A percentile compares a stretch with the other conserved stretches of the same genome.
These are phyloP conservation scores for Rhynchomys soricoides DNA, from an alignment of 2,113 vertebrate species.

Conservation along the genomic window DNA sequence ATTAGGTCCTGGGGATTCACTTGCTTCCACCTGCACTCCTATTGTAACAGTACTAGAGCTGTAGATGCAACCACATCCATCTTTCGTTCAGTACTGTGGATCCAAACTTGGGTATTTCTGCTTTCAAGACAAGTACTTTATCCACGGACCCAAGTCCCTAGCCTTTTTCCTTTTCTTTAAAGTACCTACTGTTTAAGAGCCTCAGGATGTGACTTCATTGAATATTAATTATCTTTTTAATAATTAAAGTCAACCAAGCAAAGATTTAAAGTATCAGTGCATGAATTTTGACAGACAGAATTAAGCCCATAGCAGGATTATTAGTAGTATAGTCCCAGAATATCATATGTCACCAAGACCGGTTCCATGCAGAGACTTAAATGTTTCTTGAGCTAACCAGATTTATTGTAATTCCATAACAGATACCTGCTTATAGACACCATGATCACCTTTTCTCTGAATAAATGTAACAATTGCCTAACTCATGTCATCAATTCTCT, in stretches of 20 bases:
- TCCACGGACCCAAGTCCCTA: not conserved
- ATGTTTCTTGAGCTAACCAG: not conserved
- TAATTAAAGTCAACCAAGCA: not conserved
- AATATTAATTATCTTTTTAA: constrained; percentile 1
- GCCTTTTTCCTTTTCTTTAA: not conserved
- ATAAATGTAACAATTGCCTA: constrained; percentile 4
- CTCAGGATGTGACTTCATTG: not conserved
- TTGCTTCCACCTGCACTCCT: not conserved
- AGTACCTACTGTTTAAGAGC: not conserved
- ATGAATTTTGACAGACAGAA: not conserved
- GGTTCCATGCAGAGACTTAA: not conserved
- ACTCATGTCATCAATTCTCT: not conserved
- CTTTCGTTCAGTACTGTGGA: not conserved
- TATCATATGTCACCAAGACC: not conserved
- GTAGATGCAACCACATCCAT: not conserved
- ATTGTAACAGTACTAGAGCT: not conserved
- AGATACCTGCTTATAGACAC: not conserved
- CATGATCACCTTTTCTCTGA: not conserved
- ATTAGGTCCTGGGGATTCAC: not conserved
- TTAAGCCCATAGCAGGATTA: not conserved
- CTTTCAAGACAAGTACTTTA: not conserved
- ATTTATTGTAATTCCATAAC: not conserved
- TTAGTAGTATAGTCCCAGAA: constrained; percentile 2
- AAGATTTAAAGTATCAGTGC: not conserved
- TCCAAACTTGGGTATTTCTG: not conserved